A percentile compares a stretch with the other conserved stretches of the same genome.
Conservation (phyloP, 2,797 vertebrate species). For the Malurus splendens region DNA sequence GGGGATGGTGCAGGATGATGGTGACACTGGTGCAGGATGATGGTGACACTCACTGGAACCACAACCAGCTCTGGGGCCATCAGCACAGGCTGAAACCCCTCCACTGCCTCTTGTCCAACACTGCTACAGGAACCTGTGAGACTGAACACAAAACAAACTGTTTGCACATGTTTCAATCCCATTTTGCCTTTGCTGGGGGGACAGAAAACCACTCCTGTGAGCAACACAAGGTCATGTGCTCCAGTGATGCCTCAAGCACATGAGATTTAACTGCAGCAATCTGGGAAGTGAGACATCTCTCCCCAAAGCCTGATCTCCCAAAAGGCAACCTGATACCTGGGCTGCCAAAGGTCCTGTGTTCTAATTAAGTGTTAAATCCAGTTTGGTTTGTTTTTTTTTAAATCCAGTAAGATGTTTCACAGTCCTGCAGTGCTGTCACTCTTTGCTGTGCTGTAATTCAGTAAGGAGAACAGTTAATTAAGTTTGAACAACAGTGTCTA, state of each 20-base stretch:
- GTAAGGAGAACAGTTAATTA: conserved; percentile 56
- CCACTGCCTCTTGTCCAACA: background rate
- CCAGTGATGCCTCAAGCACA: background rate
- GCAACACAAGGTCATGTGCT: background rate
- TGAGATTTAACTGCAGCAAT: background rate
- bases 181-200: background rate
- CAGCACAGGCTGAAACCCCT: background rate
- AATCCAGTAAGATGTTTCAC: conserved; percentile 15
- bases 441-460: conserved; percentile 41
- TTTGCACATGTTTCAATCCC: fast-evolving
- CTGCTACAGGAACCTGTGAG: background rate
- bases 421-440: background rate
- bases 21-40: background rate
- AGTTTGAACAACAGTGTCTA: conserved; percentile 53
- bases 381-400: background rate
- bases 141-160: fast-evolving
- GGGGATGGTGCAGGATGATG: background rate
- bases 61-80: background rate
- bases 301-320: background rate
- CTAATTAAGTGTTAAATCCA: conserved; percentile 43
- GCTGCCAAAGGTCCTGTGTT: conserved; percentile 26
- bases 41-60: fast-evolving
- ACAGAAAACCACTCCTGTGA: background rate
- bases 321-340: background rate
- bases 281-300: background rate